Evolutionary conservation across 2,888 invertebrate species (phyloP).

Genomic region (Nowickia ferox): DNA sequence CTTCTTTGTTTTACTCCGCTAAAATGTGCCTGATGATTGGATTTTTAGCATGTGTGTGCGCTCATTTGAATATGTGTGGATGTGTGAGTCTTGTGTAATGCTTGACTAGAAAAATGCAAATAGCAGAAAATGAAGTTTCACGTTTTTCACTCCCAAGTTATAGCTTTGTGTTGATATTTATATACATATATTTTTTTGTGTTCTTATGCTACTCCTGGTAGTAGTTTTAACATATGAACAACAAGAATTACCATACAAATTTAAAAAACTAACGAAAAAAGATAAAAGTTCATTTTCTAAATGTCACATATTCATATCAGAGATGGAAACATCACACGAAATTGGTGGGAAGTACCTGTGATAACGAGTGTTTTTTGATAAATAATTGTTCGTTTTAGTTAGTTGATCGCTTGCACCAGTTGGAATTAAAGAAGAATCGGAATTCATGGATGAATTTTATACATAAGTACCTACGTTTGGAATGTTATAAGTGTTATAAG

Average conservation of each 20-base stretch:
- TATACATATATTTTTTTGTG: neutral
- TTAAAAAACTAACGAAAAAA: conserved; percentile 46
- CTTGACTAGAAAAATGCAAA: conserved; percentile 70
- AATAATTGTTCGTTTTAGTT: neutral
- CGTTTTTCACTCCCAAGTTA: conserved; percentile 44
- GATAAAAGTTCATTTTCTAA: conserved; percentile 60
- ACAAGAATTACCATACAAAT: conserved; percentile 59
- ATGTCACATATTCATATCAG: conserved; percentile 53
- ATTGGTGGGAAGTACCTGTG: neutral
- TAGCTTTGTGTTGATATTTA: conserved; percentile 11
- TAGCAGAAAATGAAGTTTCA: conserved; percentile 71
- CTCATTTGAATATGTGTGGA: neutral
- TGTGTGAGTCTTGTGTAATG: conserved; percentile 31
- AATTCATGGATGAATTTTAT: no score
- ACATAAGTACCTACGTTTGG: no score
- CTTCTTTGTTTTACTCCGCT: neutral
- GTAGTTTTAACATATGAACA: neutral
- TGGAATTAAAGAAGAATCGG: no score
- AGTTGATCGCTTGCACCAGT: no score
- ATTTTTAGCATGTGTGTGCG: neutral
- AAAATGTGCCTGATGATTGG: neutral
- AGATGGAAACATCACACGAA: neutral
- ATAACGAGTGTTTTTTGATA: neutral
- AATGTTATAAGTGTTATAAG: no score
- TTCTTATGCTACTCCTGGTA: neutral